These are phyloP conservation scores for Antitype chi DNA, from an alignment of 2,888 invertebrate genomes.

Conservation along the genomic window DNA sequence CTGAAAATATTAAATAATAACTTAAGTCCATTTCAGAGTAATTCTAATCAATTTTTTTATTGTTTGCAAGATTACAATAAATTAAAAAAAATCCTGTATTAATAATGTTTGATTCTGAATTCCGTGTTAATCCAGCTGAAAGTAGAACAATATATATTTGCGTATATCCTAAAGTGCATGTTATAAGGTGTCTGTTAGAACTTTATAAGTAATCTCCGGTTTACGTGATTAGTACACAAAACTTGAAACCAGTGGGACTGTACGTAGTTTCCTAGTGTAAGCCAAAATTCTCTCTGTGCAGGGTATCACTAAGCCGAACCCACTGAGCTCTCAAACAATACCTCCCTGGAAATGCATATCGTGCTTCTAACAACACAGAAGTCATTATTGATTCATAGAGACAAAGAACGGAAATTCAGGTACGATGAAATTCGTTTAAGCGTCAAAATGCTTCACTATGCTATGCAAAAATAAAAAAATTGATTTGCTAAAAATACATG, in stretches of 20 bases:
- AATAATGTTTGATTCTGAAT: not conserved
- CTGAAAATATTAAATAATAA: conserved; percentile 68
- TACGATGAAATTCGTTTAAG: not conserved
- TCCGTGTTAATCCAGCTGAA: not conserved
- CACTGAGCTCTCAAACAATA: conserved; percentile 16
- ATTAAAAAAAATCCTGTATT: too few species aligned
- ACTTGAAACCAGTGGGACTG: conserved; percentile 8
- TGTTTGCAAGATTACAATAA: not conserved
- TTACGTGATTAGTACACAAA: not conserved
- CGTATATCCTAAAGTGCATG: too few species aligned
- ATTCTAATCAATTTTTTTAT: too few species aligned
- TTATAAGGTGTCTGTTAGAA: not conserved
- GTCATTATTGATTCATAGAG: not conserved
- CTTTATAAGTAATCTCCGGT: not conserved
- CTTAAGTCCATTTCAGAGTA: not conserved
- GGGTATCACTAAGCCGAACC: conserved; percentile 25
- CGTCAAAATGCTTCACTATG: not conserved
- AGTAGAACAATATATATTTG: not conserved
- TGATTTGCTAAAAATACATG: conserved; percentile 8
- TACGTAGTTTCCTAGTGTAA: conserved; percentile 13
- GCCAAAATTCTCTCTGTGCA: conserved; percentile 29
- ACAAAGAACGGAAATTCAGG: not conserved
- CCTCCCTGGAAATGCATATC: conserved; percentile 1
- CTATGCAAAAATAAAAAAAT: not conserved
- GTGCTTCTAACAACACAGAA: conserved; percentile 6